These are phyloP conservation scores for Dichetophora obliterata DNA, from an alignment of 2,888 invertebrate species.

Conservation along the genomic window DNA sequence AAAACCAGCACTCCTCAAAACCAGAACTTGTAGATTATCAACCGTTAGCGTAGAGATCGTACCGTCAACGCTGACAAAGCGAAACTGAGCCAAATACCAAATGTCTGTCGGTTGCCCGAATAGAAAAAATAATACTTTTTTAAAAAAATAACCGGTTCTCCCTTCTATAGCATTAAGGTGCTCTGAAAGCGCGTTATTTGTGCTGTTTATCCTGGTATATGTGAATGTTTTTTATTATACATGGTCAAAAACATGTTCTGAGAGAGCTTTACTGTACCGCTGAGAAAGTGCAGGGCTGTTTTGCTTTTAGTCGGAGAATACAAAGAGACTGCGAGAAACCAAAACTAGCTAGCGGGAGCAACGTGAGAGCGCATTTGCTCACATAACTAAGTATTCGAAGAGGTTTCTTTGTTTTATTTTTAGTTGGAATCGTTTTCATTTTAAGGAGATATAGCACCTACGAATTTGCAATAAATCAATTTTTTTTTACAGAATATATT, in stretches of 20 bases:
- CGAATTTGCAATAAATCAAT: too few relatives aligned
- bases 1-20: neutral
- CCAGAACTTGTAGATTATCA: neutral
- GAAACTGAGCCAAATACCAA: constrained; percentile 17
- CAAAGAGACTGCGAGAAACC: neutral
- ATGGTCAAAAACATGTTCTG: constrained; percentile 6
- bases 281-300: too few relatives aligned
- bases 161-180: neutral
- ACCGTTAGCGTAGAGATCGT: neutral
- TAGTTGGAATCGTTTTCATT: neutral
- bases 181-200: constrained; percentile 31
- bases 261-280: neutral
- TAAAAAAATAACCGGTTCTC: constrained; percentile 2
- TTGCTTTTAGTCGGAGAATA: too few relatives aligned
- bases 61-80: constrained; percentile 20
- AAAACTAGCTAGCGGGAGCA: neutral
- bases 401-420: neutral
- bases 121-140: neutral
- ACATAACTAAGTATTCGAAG: constrained; percentile 1
- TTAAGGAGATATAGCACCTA: too few relatives aligned
- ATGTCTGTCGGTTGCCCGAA: neutral
- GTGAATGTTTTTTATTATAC: neutral
- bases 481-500: too few relatives aligned
- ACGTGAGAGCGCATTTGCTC: constrained; percentile 7
- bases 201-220: constrained; percentile 4